Evolutionary conservation across 2,113 vertebrate genomes (phyloP).

Genomic region (Cochlearius cochlearius): DNA sequence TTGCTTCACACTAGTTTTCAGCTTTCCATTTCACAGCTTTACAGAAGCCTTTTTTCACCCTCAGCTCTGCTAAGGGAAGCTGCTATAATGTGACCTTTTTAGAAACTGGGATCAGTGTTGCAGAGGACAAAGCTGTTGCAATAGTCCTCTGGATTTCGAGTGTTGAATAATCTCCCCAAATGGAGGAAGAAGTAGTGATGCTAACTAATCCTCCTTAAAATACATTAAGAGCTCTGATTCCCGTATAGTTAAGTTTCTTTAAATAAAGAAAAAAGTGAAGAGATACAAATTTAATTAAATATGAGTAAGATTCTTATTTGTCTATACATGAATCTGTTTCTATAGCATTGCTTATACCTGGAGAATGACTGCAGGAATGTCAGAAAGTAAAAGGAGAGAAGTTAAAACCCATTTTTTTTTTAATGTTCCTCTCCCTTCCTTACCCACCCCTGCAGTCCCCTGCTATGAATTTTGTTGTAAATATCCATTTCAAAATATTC

Average conservation of each 20-base stretch:
- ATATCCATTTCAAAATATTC: neutral
- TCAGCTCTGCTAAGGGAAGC: neutral
- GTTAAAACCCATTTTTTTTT: neutral
- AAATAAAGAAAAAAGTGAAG: neutral
- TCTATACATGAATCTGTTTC: neutral
- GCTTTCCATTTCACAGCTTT: neutral
- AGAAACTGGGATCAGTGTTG: neutral
- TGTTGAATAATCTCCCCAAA: neutral
- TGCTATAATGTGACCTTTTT: neutral
- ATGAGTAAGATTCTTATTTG: neutral
- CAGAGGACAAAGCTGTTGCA: neutral
- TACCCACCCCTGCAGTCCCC: neutral
- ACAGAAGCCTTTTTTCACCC: neutral
- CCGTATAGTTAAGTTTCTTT: neutral
- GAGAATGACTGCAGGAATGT: neutral
- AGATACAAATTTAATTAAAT: neutral
- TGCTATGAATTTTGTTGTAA: neutral
- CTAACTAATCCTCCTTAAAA: neutral
- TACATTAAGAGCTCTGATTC: neutral
- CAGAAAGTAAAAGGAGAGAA: neutral
- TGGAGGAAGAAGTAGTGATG: neutral
- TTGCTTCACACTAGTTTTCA: neutral
- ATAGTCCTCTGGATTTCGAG: neutral
- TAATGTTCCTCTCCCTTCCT: neutral
- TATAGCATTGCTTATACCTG: neutral